Evolutionary conservation across 1,140 invertebrate species (phyloP).

Genomic region (Teleogryllus occipitalis): DNA sequence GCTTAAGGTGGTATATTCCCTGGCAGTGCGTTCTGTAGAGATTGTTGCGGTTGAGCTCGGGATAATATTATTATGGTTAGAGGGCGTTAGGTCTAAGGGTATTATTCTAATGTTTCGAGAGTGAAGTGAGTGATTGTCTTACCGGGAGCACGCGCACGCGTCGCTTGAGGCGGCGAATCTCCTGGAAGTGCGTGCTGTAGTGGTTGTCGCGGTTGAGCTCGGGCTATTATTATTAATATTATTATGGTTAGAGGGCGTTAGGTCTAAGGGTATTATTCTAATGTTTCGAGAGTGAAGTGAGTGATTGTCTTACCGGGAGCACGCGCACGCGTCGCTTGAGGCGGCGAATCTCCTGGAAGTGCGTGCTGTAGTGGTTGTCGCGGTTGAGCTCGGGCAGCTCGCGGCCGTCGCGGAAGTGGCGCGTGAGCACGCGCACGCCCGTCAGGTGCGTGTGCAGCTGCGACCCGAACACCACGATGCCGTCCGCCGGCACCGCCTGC

Average conservation of each 20-base stretch:
- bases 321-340: slow-evolving; percentile 69
- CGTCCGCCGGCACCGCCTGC: slow-evolving; percentile 68
- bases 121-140: slow-evolving; percentile 30
- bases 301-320: slow-evolving; percentile 61
- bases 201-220: slow-evolving; percentile 88
- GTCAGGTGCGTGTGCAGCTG: slow-evolving; percentile 96
- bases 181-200: slow-evolving; percentile 97
- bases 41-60: no score
- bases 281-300: no score
- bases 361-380: slow-evolving; percentile 94
- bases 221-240: slow-evolving; percentile 26
- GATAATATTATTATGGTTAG: no score
- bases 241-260: no score
- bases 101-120: no score
- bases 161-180: slow-evolving; percentile 79
- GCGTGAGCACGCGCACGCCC: slow-evolving; percentile 73
- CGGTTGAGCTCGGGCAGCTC: slow-evolving; percentile 76
- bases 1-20: no score
- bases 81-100: no score
- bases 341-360: slow-evolving; percentile 94
- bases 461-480: slow-evolving; percentile 90
- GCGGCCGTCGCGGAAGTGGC: slow-evolving; percentile 70
- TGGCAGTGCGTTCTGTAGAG: no score
- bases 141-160: slow-evolving; percentile 78
- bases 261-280: no score